These are phyloP conservation scores for Graphium colonna DNA, from an alignment of 2,888 invertebrate species.

Conservation along the genomic window DNA sequence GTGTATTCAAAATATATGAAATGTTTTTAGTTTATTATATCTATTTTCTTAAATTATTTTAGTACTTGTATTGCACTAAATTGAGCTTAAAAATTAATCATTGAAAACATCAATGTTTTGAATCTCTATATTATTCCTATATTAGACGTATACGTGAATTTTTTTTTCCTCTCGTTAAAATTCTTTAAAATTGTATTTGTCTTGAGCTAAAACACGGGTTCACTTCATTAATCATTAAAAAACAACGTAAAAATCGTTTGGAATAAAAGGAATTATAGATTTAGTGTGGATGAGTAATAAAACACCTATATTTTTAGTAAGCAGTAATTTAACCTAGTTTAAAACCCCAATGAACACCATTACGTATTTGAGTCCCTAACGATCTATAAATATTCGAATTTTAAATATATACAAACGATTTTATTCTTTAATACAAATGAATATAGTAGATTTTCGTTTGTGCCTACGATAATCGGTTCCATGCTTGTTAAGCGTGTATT, in stretches of 20 bases:
- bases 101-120: too few relatives aligned
- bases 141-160: too few relatives aligned
- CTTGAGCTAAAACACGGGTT: too few relatives aligned
- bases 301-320: not conserved
- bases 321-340: not conserved
- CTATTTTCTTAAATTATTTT: too few relatives aligned
- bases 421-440: not conserved
- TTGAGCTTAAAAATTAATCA: too few relatives aligned
- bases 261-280: not conserved
- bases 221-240: too few relatives aligned
- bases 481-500: not conserved
- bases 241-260: not conserved
- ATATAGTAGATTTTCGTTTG: not conserved
- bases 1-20: too few relatives aligned
- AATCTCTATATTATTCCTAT: too few relatives aligned
- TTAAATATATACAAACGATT: not conserved
- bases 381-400: not conserved
- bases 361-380: not conserved
- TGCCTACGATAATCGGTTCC: not conserved
- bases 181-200: not conserved
- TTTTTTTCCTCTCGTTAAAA: too few relatives aligned
- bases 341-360: not conserved
- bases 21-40: too few relatives aligned
- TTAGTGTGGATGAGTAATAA: not conserved
- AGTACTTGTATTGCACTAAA: too few relatives aligned